Evolutionary conservation across 64 coral and sea anemone species (phyloP), one percentile per base, ranked within the genome.

Genomic region (Porites lutea): DNA sequence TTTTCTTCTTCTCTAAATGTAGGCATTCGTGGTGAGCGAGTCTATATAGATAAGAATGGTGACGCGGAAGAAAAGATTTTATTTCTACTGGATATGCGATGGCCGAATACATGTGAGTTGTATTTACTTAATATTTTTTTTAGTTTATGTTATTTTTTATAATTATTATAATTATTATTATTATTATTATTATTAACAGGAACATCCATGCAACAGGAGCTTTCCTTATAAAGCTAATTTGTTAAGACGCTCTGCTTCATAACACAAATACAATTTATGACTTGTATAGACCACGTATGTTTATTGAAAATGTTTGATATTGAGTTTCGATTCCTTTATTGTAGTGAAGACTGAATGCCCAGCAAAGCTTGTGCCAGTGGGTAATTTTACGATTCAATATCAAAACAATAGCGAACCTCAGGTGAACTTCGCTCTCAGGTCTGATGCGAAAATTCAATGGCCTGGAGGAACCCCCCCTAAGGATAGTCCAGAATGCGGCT

Each of bases 51-150:
- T 59, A 78, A 75, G 48, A 87, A 89, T 68, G 95, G 92, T 80
- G 93, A 94, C 80, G 95, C 95, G 12, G 92, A 97, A 72, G 92
- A 97, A 72, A 80, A 82, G 72, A 90, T 94, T 68, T 48, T 97
- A 8, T 74, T 77, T 46, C 66, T 95, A 58, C 65, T 95, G 53
- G 89, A 92, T 55, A 58, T 92, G 53, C 93, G 70, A 14, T 88
- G 86, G 86, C 15, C 47, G 9, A 50, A 67, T 44, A 65, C 81
- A 83, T 52, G 81, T 83, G 68, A 65, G 46, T 19, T 49, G 45
- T 0, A 37, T 37, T 37, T 37, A 37, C 27, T 37, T 37, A 37
- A 0, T 37, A 37, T 37, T 37, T 37, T 37, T 37, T 37, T 37
- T 37, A 37, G 27, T 37, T 37, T 37, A 37, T 37, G 27, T 37